A percentile compares a stretch with the other conserved stretches of the same genome.
Evolutionary conservation across 2,113 vertebrate genomes (phyloP).

Genomic region (Misgurnus anguillicaudatus): DNA sequence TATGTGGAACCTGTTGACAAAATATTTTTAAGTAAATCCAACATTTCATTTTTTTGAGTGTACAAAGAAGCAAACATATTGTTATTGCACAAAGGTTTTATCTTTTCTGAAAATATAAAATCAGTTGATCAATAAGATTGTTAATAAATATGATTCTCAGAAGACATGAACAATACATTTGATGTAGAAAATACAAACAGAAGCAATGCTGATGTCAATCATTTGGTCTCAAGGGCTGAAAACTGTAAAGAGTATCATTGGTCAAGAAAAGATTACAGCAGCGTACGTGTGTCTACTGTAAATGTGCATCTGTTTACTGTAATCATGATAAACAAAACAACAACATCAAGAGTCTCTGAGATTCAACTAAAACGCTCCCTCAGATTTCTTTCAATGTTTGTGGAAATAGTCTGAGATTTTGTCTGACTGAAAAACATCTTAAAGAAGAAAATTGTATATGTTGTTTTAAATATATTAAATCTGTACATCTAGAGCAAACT

Average conservation of each 20-base stretch:
- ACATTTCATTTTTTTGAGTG: too few species aligned
- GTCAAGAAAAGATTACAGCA: background rate
- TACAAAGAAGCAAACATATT: slow-evolving; percentile 42
- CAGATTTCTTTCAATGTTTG: slow-evolving; percentile 1
- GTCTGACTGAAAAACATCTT: background rate
- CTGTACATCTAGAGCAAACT: slow-evolving; percentile 37
- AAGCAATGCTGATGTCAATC: slow-evolving; percentile 48
- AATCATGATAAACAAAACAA: slow-evolving; percentile 36
- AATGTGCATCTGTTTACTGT: background rate
- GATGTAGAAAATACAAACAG: slow-evolving; percentile 42
- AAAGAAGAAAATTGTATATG: background rate
- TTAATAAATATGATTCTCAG: slow-evolving; percentile 67
- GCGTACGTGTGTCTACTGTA: slow-evolving; percentile 20
- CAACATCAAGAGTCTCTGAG: background rate
- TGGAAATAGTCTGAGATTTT: background rate
- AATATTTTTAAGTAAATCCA: too few species aligned
- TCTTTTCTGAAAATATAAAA: slow-evolving; percentile 47
- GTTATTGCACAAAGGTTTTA: slow-evolving; percentile 80
- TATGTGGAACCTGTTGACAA: too few species aligned
- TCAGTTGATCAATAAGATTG: slow-evolving; percentile 56
- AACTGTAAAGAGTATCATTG: background rate
- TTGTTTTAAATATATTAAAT: slow-evolving; percentile 52
- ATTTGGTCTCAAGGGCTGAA: slow-evolving; percentile 16
- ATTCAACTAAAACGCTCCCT: background rate
- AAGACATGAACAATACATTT: slow-evolving; percentile 31